A percentile compares a stretch with the other conserved stretches of the same genome.
These are phyloP conservation scores for Drosophila colorata DNA, from an alignment of 2,888 invertebrate genomes.

Conservation along the genomic window DNA sequence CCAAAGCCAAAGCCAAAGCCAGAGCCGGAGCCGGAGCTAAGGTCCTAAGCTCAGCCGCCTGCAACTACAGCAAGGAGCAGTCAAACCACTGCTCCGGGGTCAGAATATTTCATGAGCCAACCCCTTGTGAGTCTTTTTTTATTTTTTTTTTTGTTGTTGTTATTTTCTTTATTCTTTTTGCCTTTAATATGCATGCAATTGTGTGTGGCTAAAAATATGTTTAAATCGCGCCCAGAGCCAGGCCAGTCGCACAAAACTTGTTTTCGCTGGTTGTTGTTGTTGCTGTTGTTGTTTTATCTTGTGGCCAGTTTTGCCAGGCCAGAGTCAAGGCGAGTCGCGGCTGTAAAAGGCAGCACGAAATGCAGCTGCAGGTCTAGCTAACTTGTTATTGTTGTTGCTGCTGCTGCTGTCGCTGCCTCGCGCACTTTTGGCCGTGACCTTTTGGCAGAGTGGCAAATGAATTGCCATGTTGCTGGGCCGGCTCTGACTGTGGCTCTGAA, in stretches of 20 bases:
- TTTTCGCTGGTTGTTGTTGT: conserved; percentile 43
- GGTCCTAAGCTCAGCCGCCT: conserved; percentile 24
- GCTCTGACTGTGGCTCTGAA: background rate
- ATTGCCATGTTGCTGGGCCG: conserved; percentile 34
- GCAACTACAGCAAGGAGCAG: conserved; percentile 55
- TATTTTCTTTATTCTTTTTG: conserved; percentile 32
- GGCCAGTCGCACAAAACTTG: conserved; percentile 56
- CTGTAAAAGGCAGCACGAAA: conserved; percentile 60
- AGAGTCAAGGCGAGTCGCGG: conserved; percentile 71
- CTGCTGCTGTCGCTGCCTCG: conserved; percentile 39
- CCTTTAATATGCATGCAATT: conserved; percentile 79
- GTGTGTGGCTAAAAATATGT: conserved; percentile 79
- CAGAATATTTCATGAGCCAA: conserved; percentile 75
- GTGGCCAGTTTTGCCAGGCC: conserved; percentile 66
- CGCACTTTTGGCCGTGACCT: conserved; percentile 79
- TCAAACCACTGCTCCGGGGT: conserved; percentile 76
- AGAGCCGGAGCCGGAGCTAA: conserved; percentile 5
- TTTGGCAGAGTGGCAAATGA: conserved; percentile 63
- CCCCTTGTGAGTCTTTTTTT: conserved; percentile 32
- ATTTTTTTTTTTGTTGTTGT: background rate
- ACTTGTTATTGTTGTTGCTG: conserved; percentile 60
- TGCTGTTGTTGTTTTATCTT: conserved; percentile 31
- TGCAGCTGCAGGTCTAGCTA: conserved; percentile 65
- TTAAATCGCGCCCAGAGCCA: conserved; percentile 78
- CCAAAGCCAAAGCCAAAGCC: conserved; percentile 18